Percentiles rank a stretch among this genome's conserved stretches.
These are phyloP conservation scores for Seriola quinqueradiata DNA, from an alignment of 2,113 vertebrate genomes.

Conservation along the genomic window DNA sequence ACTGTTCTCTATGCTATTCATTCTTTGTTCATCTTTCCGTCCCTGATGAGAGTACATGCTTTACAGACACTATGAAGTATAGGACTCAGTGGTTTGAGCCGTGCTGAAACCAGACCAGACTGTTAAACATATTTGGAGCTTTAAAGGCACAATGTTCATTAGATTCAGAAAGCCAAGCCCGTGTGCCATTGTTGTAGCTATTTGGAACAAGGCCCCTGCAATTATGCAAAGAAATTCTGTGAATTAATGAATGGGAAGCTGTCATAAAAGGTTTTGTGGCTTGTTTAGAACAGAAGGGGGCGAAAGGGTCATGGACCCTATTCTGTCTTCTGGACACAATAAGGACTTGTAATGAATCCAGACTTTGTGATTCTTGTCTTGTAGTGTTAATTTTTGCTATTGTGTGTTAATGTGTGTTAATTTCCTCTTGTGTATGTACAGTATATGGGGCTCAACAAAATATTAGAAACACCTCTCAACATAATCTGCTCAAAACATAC, in stretches of 20 bases:
- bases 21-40: neutral
- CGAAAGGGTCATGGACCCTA: too few species aligned
- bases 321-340: neutral
- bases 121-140: neutral
- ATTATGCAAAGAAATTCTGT: slow-evolving; percentile 5
- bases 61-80: neutral
- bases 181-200: neutral
- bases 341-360: neutral
- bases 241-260: neutral
- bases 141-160: neutral
- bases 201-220: neutral
- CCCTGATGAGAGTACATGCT: neutral
- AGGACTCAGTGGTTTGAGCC: too few species aligned
- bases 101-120: too few species aligned
- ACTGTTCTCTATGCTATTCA: neutral
- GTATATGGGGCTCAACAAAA: neutral
- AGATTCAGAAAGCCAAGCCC: slow-evolving; percentile 1
- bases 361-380: neutral
- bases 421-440: neutral
- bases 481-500: too few species aligned
- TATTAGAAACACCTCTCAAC: neutral
- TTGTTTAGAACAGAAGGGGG: neutral
- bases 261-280: neutral
- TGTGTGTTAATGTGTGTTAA: neutral
- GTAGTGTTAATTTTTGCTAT: neutral